Conservation (phyloP, 2,888 invertebrate species). For the Drosophila lutescens region DNA sequence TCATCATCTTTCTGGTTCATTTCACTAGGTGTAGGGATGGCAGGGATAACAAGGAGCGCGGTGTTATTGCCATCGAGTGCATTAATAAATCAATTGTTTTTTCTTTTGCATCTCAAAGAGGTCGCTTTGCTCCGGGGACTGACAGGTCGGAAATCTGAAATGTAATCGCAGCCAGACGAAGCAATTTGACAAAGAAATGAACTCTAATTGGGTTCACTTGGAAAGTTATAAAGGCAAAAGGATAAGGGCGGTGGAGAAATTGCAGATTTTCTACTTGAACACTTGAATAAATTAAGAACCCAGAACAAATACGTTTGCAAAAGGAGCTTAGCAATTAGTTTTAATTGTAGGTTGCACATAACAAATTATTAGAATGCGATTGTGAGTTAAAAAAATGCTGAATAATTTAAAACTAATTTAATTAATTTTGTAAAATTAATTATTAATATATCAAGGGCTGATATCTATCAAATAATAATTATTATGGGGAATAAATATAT, state of each 20-base stretch:
- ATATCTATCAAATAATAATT: too few species aligned
- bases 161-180: slow-evolving; percentile 34
- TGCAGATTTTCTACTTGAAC: neutral
- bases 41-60: slow-evolving; percentile 37
- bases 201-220: slow-evolving; percentile 30
- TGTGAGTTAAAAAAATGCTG: too few species aligned
- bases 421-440: too few species aligned
- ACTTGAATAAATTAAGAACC: neutral
- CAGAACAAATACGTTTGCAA: neutral
- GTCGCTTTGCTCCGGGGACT: slow-evolving; percentile 31
- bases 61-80: slow-evolving; percentile 44
- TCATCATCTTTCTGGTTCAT: slow-evolving; percentile 55
- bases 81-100: slow-evolving; percentile 49
- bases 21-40: slow-evolving; percentile 36
- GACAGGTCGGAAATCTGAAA: slow-evolving; percentile 37
- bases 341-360: too few species aligned
- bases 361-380: too few species aligned
- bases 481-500: too few species aligned
- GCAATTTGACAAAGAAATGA: slow-evolving; percentile 20
- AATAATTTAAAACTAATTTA: too few species aligned
- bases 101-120: slow-evolving; percentile 34
- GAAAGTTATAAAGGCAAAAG: neutral
- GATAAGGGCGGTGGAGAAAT: neutral
- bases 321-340: neutral
- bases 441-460: too few species aligned